A percentile compares a stretch with the other conserved stretches of the same genome.
These are phyloP conservation scores for Shinisaurus crocodilurus DNA, from an alignment of 2,113 vertebrate genomes.

Conservation along the genomic window DNA sequence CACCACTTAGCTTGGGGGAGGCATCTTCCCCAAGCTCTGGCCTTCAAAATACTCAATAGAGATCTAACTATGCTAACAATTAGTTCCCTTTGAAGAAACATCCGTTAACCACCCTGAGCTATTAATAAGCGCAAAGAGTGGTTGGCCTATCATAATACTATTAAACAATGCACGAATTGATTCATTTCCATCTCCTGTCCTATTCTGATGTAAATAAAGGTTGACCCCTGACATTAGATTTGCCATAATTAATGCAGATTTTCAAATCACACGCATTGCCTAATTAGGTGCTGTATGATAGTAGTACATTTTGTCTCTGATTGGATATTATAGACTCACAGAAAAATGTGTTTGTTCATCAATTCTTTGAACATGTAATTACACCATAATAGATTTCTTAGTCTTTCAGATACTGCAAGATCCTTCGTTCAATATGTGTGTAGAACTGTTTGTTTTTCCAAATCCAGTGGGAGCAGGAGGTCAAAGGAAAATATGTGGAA, in stretches of 20 bases:
- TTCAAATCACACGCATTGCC: conserved; percentile 48
- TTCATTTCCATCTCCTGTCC: conserved; percentile 20
- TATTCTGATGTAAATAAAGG: conserved; percentile 48
- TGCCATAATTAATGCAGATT: conserved; percentile 57
- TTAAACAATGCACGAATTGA: conserved; percentile 38
- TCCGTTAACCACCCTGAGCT: neutral
- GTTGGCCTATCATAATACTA: neutral
- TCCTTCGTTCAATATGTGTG: neutral
- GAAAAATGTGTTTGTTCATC: conserved; percentile 23
- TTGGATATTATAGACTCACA: conserved; percentile 4
- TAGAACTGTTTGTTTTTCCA: neutral
- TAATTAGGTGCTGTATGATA: conserved; percentile 51
- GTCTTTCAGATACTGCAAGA: neutral
- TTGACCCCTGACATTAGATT: conserved; percentile 44
- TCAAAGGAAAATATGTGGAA: conserved; percentile 5
- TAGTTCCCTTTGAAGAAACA: neutral
- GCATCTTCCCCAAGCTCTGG: neutral
- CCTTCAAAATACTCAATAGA: neutral
- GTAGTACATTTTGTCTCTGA: conserved; percentile 1
- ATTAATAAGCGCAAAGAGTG: neutral
- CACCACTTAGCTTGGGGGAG: neutral
- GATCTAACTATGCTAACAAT: neutral
- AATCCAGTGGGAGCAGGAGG: neutral
- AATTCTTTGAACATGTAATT: conserved; percentile 19
- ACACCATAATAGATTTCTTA: neutral